Conservation (phyloP, 1,140 invertebrate species). For the Calephelis virginiensis region DNA sequence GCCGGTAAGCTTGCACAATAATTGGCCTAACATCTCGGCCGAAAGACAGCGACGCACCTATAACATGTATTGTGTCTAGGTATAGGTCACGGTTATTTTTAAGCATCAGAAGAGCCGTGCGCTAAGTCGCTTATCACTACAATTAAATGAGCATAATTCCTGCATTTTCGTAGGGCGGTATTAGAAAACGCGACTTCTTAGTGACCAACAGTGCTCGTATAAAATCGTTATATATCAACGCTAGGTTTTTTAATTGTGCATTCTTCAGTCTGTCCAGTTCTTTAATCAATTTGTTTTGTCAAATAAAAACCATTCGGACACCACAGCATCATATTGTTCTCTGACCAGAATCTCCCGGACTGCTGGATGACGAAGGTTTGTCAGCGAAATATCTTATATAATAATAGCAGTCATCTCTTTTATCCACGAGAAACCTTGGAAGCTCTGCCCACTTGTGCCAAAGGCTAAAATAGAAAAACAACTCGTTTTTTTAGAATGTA, state of each 20-base stretch:
- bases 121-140: too few relatives aligned
- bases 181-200: not conserved
- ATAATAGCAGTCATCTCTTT: conserved; percentile 31
- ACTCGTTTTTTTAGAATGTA: not conserved
- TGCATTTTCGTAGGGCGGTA: not conserved
- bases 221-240: not conserved
- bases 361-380: conserved; percentile 1
- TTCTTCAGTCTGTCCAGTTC: not conserved
- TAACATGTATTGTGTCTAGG: too few relatives aligned
- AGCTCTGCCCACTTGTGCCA: conserved; percentile 20
- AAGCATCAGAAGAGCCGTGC: too few relatives aligned
- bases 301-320: conserved; percentile 50
- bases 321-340: conserved; percentile 48
- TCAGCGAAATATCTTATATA: conserved; percentile 27
- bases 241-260: not conserved
- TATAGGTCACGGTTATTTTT: too few relatives aligned
- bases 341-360: conserved; percentile 29
- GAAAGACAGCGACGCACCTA: too few relatives aligned
- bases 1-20: too few relatives aligned
- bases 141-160: not conserved
- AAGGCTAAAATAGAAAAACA: conserved; percentile 25
- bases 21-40: too few relatives aligned
- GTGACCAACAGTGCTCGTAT: not conserved
- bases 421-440: conserved; percentile 13
- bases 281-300: conserved; percentile 21